Base-by-base conservation (phyloP, 2,113 vertebrate species). In the Sakesphorus luctuosus region DNA sequence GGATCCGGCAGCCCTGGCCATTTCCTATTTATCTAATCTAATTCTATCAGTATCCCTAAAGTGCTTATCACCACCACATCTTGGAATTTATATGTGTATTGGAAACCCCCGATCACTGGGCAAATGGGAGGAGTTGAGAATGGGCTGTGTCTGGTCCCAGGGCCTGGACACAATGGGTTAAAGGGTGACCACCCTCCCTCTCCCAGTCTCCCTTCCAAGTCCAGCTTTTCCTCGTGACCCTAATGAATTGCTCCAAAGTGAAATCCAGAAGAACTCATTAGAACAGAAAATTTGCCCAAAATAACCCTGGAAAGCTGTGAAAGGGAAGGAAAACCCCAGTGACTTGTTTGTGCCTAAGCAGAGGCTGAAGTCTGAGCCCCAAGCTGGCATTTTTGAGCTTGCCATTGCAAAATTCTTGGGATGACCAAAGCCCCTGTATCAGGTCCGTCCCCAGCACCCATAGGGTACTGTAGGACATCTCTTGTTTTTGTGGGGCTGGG, bases 11-110 rank as follows among this genome's bases (percentile, higher is more conserved):
- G 55, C 44, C 56, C 47, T 78, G 72, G 21, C 68, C 40, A 5
- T 63, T 84, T 86, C 83, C 76, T 95, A 3, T 93, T 95, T 90
- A 72, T 94, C 92, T 92, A 23, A 65, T 92, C 88, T 81, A 49
- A 53, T 92, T 90, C 83, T 58, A 58, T 89, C 6, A n/a, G 90
- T 66, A 1, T 84, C 87, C 93, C 92, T 84, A 19, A 96, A 90
- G 79, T 40, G 56, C 65, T 96, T 93, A 93, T 94, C 82, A 6
- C 47, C 50, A 7, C 46, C 18, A 13, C 52, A 75, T 90, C 88
- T 71, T 55, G 84, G 28, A 26, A 75, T 90, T 92, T 9, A 2
- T 55, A 2, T 1, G 18, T 77, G 36, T 67, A 29, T 24, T 49
- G 53, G 47, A 46, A 46, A 35, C 11, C 1, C 3, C 40, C 43